Evolutionary conservation across 2,113 vertebrate genomes (phyloP).

Genomic region (Heptranchias perlo): DNA sequence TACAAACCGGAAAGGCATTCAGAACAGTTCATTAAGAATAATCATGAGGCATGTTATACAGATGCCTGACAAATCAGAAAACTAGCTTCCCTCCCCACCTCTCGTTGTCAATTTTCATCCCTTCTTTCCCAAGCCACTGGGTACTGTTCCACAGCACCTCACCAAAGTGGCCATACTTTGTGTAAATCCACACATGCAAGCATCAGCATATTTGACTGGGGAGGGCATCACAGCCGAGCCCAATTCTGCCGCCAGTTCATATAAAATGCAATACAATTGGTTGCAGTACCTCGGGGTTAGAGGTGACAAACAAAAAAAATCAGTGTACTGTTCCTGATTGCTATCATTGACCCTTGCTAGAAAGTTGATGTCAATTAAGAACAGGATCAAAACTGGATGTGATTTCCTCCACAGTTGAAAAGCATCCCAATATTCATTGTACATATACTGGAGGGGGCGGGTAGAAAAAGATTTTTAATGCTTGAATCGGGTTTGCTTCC

Average conservation of each 20-base stretch:
- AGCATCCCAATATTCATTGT: not conserved
- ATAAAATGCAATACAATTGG: not conserved
- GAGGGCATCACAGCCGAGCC: not conserved
- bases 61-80: not conserved
- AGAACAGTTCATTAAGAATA: not conserved
- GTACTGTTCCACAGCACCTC: not conserved
- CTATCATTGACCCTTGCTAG: not conserved
- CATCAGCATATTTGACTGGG: not conserved
- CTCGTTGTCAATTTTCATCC: not conserved
- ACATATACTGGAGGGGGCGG: not conserved
- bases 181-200: not conserved
- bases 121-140: not conserved
- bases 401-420: not conserved
- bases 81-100: not conserved
- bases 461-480: not conserved
- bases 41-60: not conserved
- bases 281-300: not conserved
- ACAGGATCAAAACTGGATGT: not conserved
- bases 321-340: not conserved
- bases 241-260: not conserved
- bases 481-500: not conserved
- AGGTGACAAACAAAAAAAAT: not conserved
- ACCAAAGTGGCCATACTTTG: not conserved
- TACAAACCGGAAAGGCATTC: not conserved
- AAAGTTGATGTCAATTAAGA: not conserved